Conservation (phyloP, 1,140 invertebrate genomes). For the Hyphantria cunea region DNA sequence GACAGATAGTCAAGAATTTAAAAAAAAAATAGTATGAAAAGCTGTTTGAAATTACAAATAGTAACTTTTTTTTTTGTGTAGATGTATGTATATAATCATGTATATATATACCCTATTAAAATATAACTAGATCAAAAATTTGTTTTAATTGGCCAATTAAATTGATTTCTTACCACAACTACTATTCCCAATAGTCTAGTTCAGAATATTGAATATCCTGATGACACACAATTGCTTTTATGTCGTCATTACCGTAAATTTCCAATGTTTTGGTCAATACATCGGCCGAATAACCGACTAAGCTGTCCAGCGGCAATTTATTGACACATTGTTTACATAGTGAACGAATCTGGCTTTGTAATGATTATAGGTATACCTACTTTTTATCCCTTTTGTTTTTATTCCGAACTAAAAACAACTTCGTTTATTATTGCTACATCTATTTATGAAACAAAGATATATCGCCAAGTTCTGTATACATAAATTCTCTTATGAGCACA, state of each 20-base stretch:
- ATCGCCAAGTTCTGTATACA: neutral
- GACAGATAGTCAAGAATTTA: too few species aligned
- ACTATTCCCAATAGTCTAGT: conserved; percentile 21
- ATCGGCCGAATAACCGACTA: conserved; percentile 24
- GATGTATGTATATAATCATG: too few species aligned
- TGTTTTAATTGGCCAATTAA: too few species aligned
- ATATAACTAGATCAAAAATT: too few species aligned
- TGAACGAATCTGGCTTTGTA: conserved; percentile 24
- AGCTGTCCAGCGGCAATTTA: conserved; percentile 28
- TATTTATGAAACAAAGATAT: neutral
- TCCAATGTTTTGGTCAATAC: conserved; percentile 14
- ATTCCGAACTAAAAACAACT: conserved; percentile 19
- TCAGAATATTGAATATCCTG: conserved; percentile 21
- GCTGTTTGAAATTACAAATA: too few species aligned
- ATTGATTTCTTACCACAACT: neutral
- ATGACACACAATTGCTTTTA: conserved; percentile 27
- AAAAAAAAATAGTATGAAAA: too few species aligned
- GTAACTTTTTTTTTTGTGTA: too few species aligned
- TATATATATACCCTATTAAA: too few species aligned
- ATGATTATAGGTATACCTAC: conserved; percentile 26
- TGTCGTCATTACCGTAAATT: conserved; percentile 27
- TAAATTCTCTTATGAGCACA: too few species aligned
- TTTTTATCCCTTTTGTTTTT: conserved; percentile 19
- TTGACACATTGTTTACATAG: conserved; percentile 22
- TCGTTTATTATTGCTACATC: conserved; percentile 16